These are phyloP conservation scores for Dryocosmus kuriphilus DNA, from an alignment of 2,888 invertebrate genomes.

Conservation along the genomic window DNA sequence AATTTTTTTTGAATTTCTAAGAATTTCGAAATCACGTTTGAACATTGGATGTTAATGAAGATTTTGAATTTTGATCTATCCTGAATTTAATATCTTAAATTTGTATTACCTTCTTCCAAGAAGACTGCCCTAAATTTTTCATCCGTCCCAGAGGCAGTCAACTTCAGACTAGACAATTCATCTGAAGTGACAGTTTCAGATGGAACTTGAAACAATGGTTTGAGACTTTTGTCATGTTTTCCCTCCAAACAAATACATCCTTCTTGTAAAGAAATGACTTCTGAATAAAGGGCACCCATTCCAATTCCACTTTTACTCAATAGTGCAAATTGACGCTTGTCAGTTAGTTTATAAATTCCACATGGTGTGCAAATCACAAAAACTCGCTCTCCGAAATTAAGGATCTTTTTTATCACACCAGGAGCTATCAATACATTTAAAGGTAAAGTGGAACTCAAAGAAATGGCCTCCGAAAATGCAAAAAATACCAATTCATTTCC, in stretches of 20 bases:
- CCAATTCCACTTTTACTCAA: slow-evolving; percentile 67
- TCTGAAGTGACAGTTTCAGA: slow-evolving; percentile 4
- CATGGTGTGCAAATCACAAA: slow-evolving; percentile 67
- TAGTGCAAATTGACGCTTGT: slow-evolving; percentile 57
- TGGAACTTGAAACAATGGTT: slow-evolving; percentile 59
- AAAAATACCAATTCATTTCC: slow-evolving; percentile 61
- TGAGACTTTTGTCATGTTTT: slow-evolving; percentile 60
- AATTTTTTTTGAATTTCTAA: too few species aligned
- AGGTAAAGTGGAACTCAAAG: slow-evolving; percentile 27
- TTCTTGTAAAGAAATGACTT: slow-evolving; percentile 59
- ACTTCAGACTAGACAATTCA: slow-evolving; percentile 48
- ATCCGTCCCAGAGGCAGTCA: slow-evolving; percentile 54
- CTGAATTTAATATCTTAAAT: too few species aligned
- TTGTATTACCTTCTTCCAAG: slow-evolving; percentile 33
- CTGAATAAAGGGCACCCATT: slow-evolving; percentile 63
- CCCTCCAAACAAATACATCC: slow-evolving; percentile 62
- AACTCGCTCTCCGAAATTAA: slow-evolving; percentile 61
- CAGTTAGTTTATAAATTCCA: slow-evolving; percentile 65
- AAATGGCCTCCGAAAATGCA: slow-evolving; percentile 54
- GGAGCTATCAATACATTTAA: slow-evolving; percentile 61
- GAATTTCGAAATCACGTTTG: too few species aligned
- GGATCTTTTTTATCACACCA: slow-evolving; percentile 61
- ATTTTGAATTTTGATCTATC: too few species aligned
- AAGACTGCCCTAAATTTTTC: slow-evolving; percentile 54
- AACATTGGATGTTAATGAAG: too few species aligned